These are phyloP conservation scores for Sclerurus mexicanus DNA, from an alignment of 2,113 vertebrate genomes.

Conservation along the genomic window DNA sequence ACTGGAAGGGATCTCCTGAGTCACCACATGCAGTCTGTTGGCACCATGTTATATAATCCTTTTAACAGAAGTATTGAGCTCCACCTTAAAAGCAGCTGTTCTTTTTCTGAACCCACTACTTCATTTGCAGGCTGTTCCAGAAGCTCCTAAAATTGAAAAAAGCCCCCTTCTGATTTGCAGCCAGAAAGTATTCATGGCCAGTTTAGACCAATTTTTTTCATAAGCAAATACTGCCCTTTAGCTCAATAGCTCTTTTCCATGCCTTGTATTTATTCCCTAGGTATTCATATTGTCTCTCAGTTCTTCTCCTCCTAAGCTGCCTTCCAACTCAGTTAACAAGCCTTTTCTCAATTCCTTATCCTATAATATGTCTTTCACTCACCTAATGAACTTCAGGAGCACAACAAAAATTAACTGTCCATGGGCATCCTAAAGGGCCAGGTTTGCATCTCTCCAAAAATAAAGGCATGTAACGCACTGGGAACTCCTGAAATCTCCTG, in stretches of 20 bases:
- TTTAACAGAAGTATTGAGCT: neutral
- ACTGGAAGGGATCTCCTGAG: slow-evolving; percentile 7
- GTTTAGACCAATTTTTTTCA: neutral
- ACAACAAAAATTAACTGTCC: neutral
- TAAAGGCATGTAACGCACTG: neutral
- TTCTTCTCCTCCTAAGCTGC: neutral
- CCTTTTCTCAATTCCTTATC: neutral
- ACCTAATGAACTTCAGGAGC: neutral
- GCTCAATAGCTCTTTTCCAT: neutral
- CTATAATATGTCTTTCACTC: neutral
- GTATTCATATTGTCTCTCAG: neutral
- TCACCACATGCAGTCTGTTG: neutral
- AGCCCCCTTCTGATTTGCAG: neutral
- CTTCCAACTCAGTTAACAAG: too few species aligned
- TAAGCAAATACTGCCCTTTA: neutral
- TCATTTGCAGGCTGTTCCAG: neutral
- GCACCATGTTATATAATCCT: neutral
- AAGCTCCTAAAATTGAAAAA: neutral
- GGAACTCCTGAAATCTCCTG: neutral
- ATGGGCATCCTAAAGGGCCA: neutral
- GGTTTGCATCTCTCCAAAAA: neutral
- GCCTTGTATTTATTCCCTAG: neutral
- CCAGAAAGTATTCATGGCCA: neutral
- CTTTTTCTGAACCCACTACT: neutral
- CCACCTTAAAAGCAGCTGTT: slow-evolving; percentile 1